Evolutionary conservation across 2,888 invertebrate species (phyloP).

Genomic region (Drosophila helvetica): DNA sequence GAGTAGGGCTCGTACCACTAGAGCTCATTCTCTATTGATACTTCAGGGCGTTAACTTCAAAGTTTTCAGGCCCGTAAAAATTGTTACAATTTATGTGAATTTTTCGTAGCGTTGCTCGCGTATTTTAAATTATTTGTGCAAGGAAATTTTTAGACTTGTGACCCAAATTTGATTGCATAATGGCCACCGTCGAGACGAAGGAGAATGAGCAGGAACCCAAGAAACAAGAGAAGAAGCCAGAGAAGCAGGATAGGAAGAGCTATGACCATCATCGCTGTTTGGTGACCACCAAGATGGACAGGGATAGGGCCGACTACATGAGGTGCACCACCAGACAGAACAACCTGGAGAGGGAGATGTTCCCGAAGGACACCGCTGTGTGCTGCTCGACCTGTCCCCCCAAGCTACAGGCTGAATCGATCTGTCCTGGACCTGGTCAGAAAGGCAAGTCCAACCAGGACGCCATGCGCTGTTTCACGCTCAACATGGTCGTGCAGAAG

Average conservation of each 20-base stretch:
- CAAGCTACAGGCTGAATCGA: background rate
- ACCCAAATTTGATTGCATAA: background rate
- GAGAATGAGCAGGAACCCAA: background rate
- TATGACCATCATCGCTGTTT: slow-evolving; percentile 42
- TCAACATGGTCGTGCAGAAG: slow-evolving; percentile 55
- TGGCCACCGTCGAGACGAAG: background rate
- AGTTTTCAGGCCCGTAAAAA: slow-evolving; percentile 54
- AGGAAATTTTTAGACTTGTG: slow-evolving; percentile 13
- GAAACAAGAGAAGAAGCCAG: slow-evolving; percentile 20
- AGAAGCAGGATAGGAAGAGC: slow-evolving; percentile 9
- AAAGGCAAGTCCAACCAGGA: slow-evolving; percentile 41
- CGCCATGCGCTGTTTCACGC: slow-evolving; percentile 31
- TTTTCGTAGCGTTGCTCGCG: slow-evolving; percentile 23
- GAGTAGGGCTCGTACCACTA: background rate
- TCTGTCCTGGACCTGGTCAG: slow-evolving; percentile 37
- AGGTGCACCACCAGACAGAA: slow-evolving; percentile 44
- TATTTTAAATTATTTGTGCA: slow-evolving; percentile 41
- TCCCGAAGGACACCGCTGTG: slow-evolving; percentile 29
- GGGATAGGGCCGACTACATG: slow-evolving; percentile 51
- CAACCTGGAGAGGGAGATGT: slow-evolving; percentile 9
- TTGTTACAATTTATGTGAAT: slow-evolving; percentile 47
- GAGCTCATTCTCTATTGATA: slow-evolving; percentile 62
- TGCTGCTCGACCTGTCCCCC: slow-evolving; percentile 58
- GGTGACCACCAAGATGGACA: slow-evolving; percentile 40
- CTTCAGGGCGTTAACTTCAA: slow-evolving; percentile 59